phyloP scores from a whole-genome alignment of 2,888 invertebrate species.

The Bembecia ichneumoniformis region DNA sequence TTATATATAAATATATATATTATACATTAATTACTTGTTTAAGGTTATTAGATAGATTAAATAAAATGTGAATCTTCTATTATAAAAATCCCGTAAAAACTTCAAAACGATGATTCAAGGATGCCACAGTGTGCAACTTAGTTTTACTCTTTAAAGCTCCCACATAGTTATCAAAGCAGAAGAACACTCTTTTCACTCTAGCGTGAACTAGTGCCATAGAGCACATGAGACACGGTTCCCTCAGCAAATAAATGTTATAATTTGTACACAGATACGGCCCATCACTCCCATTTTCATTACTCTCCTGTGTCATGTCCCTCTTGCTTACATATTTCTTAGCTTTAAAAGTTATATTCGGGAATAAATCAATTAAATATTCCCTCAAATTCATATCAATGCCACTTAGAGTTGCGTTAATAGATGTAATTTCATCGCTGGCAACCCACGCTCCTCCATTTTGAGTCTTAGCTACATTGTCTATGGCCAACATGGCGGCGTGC shows the following conservation, averaged over 20 bases:
- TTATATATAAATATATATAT: no score
- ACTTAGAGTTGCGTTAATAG: slow-evolving; percentile 7
- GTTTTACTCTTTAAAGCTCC: slow-evolving; percentile 82
- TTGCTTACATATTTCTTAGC: slow-evolving; percentile 47
- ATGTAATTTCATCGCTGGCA: slow-evolving; percentile 11
- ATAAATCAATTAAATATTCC: slow-evolving; percentile 37
- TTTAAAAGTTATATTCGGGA: slow-evolving; percentile 53
- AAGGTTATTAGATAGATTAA: no score
- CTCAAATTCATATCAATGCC: slow-evolving; percentile 58
- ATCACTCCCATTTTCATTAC: slow-evolving; percentile 15
- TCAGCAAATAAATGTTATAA: slow-evolving; percentile 84
- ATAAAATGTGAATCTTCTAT: neutral
- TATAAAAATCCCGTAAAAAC: slow-evolving; percentile 79
- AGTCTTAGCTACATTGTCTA: slow-evolving; percentile 87
- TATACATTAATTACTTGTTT: no score
- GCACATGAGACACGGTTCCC: slow-evolving; percentile 96
- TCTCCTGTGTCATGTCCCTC: slow-evolving; percentile 20
- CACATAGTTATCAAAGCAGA: slow-evolving; percentile 58
- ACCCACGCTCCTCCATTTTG: slow-evolving; percentile 86
- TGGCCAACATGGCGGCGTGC: slow-evolving; percentile 88
- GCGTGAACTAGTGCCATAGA: slow-evolving; percentile 96
- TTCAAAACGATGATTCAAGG: slow-evolving; percentile 93
- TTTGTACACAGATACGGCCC: slow-evolving; percentile 90
- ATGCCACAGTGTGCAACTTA: slow-evolving; percentile 82
- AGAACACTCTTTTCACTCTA: slow-evolving; percentile 87